Base-by-base conservation (phyloP, 2,888 invertebrate genomes). In the Liopterus haemorrhoidalis region DNA sequence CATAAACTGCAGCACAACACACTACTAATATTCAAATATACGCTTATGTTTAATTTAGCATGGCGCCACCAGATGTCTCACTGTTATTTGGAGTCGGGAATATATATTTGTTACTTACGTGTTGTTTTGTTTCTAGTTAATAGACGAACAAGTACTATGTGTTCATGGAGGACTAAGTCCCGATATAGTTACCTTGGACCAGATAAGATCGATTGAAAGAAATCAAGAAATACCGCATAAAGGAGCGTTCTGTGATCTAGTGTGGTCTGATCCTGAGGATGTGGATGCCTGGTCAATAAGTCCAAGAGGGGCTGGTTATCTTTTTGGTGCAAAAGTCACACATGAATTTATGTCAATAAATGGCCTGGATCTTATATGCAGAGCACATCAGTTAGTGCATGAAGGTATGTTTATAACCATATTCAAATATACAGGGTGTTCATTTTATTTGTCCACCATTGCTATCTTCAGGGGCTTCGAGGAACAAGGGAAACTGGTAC, bases 231-330 rank as follows among this genome's bases (percentile, higher is more conserved):
- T 97, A 63, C 97, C 97, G 30, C 94, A 96, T 65, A 94, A 94
- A 78, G 99, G 97, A 50, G 90, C 94, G 36, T 93, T 96, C 68
- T 96, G 97, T 79, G 99, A 97, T 78, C 76, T 99, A 55, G 86
- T 99, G 39, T 99, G 99, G 99, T 97, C 97, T 3, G 99, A 99
- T 71, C 99, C 99, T 21, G 96, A 97, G 62, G 95, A 97, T 62
- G 86, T 95, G 43, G 88, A 93, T 50, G 82, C 82, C 57, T 96
- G 96, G 94, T 78, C 85, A 27, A 81, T 91, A 41, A 94, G 93
- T 71, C 95, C 96, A 0, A 76, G 97, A 56, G 97, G 97, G 22
- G 97, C 97, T 41, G 97, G 97, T 9, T 96, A 95, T 90, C 70
- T 99, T 36, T 99, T 99, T 70, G 97, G 99, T 21, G 82, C 88